Conservation (phyloP, 2,113 vertebrate species). For the Corythoichthys intestinalis region DNA sequence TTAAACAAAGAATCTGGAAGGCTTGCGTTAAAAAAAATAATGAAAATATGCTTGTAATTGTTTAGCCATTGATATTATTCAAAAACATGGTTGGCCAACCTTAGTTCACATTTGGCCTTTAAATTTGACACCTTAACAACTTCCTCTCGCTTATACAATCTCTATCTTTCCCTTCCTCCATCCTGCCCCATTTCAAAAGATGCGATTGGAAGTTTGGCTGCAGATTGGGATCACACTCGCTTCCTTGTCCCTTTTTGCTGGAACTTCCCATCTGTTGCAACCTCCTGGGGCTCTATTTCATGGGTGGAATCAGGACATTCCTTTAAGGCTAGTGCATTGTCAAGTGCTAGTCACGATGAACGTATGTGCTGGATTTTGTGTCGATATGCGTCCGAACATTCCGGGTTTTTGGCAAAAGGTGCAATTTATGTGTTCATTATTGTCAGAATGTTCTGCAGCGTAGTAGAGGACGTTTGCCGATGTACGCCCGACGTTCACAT, state of each 20-base stretch:
- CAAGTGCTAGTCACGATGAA: background rate
- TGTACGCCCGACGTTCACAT: constrained; percentile 21
- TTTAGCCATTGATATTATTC: too few relatives aligned
- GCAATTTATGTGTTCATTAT: background rate
- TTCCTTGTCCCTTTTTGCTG: constrained; percentile 14
- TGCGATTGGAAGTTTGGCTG: constrained; percentile 13
- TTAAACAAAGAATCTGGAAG: too few relatives aligned
- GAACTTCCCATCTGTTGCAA: constrained; percentile 17
- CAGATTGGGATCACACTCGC: constrained; percentile 24
- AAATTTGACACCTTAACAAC: constrained; percentile 29
- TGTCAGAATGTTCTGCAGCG: background rate
- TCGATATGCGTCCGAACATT: background rate
- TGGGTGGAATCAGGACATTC: constrained; percentile 25
- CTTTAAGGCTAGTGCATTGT: background rate
- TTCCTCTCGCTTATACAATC: background rate
- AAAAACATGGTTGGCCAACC: too few relatives aligned
- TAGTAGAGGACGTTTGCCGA: background rate
- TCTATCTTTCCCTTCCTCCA: background rate
- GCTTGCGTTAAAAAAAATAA: too few relatives aligned
- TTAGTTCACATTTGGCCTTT: background rate
- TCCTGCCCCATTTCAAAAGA: constrained; percentile 11
- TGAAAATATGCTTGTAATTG: too few relatives aligned
- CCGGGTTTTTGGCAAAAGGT: background rate
- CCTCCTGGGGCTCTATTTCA: background rate
- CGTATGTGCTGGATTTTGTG: background rate